phyloP scores from a whole-genome alignment of 1,140 invertebrate species.

The Panagrolaimus sp. region DNA sequence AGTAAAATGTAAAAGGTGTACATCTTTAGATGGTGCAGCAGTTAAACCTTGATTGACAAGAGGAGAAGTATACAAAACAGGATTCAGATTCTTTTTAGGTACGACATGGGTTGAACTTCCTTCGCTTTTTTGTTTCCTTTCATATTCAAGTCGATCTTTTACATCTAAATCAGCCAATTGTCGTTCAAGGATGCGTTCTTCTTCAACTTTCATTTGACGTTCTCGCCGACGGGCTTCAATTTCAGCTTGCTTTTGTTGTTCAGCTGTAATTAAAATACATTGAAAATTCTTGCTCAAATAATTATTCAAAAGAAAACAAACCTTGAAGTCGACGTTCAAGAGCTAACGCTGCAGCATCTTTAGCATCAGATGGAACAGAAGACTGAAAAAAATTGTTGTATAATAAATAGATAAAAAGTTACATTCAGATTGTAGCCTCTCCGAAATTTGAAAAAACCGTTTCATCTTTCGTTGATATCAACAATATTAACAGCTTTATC shows the following conservation, averaged over 20 bases:
- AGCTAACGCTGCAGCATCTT: not conserved
- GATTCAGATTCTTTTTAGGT: slow-evolving; percentile 10
- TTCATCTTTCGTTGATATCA: too few relatives aligned
- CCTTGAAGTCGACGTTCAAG: not conserved
- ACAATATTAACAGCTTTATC: too few relatives aligned
- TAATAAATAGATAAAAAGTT: too few relatives aligned
- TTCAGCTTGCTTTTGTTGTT: not conserved
- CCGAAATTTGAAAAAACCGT: too few relatives aligned
- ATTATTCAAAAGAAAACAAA: too few relatives aligned
- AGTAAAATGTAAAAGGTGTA: not conserved
- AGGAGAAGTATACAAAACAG: not conserved
- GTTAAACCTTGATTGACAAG: not conserved
- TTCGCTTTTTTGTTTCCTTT: not conserved
- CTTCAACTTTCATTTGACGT: slow-evolving; percentile 1
- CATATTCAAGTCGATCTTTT: not conserved
- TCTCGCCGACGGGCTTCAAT: not conserved
- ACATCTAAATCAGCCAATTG: not conserved
- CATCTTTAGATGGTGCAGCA: not conserved
- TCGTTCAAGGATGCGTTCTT: not conserved
- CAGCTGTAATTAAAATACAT: too few relatives aligned
- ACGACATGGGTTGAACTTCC: not conserved
- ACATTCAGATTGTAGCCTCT: too few relatives aligned
- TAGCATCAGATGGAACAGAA: not conserved
- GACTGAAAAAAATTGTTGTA: too few relatives aligned
- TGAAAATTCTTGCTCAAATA: too few relatives aligned